Percentiles rank a stretch among this genome's conserved stretches.
phyloP scores from a whole-genome alignment of 2,113 vertebrate genomes.

The Rhinolophus ferrumequinum region DNA sequence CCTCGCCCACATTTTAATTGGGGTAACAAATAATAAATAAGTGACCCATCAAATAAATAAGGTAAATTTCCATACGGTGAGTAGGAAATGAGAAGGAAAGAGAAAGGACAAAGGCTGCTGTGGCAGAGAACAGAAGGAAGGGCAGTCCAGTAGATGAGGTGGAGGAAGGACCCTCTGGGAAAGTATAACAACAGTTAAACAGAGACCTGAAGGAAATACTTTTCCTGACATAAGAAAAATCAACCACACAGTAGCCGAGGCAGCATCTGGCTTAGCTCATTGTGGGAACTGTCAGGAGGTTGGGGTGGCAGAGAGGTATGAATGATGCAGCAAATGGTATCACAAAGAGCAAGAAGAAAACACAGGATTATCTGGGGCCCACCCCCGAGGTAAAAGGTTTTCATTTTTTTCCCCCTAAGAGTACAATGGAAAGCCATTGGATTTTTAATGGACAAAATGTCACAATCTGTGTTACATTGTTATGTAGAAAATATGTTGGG shows the following conservation, averaged over 20 bases:
- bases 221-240: background rate
- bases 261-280: background rate
- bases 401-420: background rate
- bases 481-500: accelerated
- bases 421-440: background rate
- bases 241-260: accelerated
- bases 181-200: background rate
- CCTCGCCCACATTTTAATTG: background rate
- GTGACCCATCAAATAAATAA: background rate
- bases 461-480: background rate
- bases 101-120: background rate
- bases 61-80: background rate
- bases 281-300: background rate
- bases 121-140: background rate
- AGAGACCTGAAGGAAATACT: background rate
- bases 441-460: background rate
- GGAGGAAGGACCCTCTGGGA: background rate
- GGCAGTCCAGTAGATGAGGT: accelerated
- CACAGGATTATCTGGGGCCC: no score
- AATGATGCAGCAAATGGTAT: background rate
- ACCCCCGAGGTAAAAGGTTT: accelerated
- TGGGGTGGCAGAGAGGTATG: background rate
- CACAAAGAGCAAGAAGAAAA: background rate
- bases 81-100: background rate
- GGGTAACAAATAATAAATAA: background rate